Conservation (phyloP, 2,888 invertebrate species). For the Sphaerophoria taeniata region DNA sequence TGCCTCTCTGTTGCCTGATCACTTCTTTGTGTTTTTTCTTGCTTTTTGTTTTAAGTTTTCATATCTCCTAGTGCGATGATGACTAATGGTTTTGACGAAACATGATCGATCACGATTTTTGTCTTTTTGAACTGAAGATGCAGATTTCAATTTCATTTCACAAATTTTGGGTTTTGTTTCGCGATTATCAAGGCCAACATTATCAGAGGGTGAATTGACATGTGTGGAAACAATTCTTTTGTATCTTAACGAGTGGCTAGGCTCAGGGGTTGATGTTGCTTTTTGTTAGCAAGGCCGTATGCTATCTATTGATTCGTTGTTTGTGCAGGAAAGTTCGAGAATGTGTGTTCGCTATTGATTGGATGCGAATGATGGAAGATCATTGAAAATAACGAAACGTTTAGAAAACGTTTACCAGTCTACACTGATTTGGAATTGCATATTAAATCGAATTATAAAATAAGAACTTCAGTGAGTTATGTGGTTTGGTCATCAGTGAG, state of each 20-base stretch:
- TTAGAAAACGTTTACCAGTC: not conserved
- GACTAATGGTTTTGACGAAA: constrained; percentile 53
- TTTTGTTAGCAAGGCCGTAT: constrained; percentile 2
- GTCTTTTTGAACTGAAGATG: constrained; percentile 25
- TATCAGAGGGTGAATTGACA: constrained; percentile 23
- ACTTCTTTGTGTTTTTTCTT: constrained; percentile 7
- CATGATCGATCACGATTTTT: constrained; percentile 67
- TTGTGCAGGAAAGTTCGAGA: not conserved
- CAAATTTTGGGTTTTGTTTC: constrained; percentile 9
- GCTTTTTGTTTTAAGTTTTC: not conserved
- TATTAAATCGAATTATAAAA: too few species aligned
- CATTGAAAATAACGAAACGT: constrained; percentile 3
- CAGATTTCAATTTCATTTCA: not conserved
- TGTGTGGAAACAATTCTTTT: constrained; percentile 25
- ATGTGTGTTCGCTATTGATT: not conserved
- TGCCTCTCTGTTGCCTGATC: constrained; percentile 12
- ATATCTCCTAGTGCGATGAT: constrained; percentile 13
- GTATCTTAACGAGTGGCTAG: not conserved
- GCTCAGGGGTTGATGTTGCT: constrained; percentile 7
- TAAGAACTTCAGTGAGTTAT: too few species aligned
- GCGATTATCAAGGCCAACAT: not conserved
- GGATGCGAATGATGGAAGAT: not conserved
- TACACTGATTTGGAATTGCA: too few species aligned
- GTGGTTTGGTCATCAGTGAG: too few species aligned
- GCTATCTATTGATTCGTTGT: not conserved